Base-by-base conservation (phyloP, 30 jellyfish, hydroid and myxozoan species). In the Aurelia coerulea region DNA sequence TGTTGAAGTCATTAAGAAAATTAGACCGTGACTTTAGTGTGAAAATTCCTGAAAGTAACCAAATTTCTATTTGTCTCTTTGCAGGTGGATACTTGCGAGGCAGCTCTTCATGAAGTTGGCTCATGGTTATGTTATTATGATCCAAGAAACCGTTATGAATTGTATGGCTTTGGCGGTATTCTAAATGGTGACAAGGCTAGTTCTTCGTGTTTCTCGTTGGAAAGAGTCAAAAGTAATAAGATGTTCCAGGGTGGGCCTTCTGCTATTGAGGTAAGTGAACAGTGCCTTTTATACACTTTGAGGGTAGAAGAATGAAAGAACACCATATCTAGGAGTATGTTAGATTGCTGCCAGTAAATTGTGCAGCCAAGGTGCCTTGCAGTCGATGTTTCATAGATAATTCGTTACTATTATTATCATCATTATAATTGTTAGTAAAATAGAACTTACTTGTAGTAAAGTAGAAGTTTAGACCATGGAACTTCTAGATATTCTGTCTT, bases 121-220 rank as follows among this genome's bases (percentile, higher is more conserved):
- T 74, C 96, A 18, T 79, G 90, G 90, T 42, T 90, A 39, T 54
- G 92, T 18, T 83, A 90, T 71, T 90, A 90, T 71, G 82, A 80
- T 39, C 68, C 81, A 41, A 68, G 88, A 32, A 70, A 62, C 11
- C 80, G 59, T 33, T 82, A 82, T 29, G 84, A 82, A 59, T 76
- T 90, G 62, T 90, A 62, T 68, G 97, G 97, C 37, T 90, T 90
- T 74, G 95, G 92, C 10, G 97, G 91, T 10, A 53, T 34, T 16
- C 84, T 89, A 31, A 62, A 81, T 72, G 93, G 85, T 3, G 80
- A 89, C 76, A 65, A 54, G 6, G 62, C 74, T 1, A 23, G 39
- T 32, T 33, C 65, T 32, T 34, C 79, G 16, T 71, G 74, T 37
- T 83, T 83, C 73, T 18, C 67, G 13, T 14, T 83, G 80, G n/a